Percentiles rank a stretch among this genome's conserved stretches.
phyloP scores from a whole-genome alignment of 2,113 vertebrate species.

The Heterotis niloticus region DNA sequence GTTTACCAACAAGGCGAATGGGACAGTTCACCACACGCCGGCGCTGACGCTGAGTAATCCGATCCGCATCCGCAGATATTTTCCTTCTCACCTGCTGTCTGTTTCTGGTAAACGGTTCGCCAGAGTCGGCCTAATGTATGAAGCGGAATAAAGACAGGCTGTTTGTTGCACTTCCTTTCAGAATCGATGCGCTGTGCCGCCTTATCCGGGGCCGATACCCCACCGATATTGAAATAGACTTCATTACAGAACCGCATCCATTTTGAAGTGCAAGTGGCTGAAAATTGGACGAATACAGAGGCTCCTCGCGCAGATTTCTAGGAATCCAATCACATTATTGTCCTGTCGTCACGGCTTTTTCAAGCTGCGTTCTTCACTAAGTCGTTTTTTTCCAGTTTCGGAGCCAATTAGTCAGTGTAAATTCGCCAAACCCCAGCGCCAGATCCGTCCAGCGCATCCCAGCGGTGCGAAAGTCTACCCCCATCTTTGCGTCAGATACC shows the following conservation, averaged over 20 bases:
- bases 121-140: background rate
- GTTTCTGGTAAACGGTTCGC: background rate
- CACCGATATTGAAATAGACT: conserved; percentile 17
- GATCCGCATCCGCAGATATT: background rate
- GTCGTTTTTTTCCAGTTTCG: background rate
- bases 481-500: background rate
- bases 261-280: conserved; percentile 13
- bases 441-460: background rate
- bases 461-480: background rate
- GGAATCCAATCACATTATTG: conserved; percentile 1
- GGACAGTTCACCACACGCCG: no score
- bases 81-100: background rate
- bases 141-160: background rate
- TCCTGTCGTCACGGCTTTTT: background rate
- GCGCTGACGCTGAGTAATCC: no score
- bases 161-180: background rate
- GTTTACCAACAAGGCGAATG: background rate
- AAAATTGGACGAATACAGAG: conserved; percentile 9
- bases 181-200: background rate
- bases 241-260: conserved; percentile 5
- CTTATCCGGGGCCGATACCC: background rate
- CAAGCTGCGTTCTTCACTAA: background rate
- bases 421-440: background rate
- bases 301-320: conserved; percentile 4
- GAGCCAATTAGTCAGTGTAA: background rate